Conservation (phyloP, 2,888 invertebrate genomes). For the Drosophila greeni region DNA sequence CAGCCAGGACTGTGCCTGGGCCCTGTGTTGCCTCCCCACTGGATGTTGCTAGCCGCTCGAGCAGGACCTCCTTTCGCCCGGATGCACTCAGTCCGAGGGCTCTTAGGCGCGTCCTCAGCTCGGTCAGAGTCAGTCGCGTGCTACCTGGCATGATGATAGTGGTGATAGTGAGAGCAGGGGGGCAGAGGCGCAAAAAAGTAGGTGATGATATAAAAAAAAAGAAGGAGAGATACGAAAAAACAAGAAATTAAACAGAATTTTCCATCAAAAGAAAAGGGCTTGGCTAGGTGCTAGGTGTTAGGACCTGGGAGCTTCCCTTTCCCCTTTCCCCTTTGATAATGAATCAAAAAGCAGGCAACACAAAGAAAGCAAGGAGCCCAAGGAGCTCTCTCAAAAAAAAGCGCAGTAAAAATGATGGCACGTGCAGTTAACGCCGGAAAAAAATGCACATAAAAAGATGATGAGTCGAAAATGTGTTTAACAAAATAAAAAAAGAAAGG, state of each 20-base stretch:
- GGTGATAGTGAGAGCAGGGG: constrained; percentile 4
- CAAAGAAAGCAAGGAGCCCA: constrained; percentile 10
- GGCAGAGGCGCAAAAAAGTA: constrained; percentile 35
- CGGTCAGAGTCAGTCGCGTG: constrained; percentile 57
- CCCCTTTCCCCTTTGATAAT: not conserved
- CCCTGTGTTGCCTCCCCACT: not conserved
- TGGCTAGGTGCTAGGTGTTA: constrained; percentile 19
- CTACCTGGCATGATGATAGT: constrained; percentile 38
- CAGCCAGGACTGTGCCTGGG: not conserved
- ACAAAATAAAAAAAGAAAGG: constrained; percentile 30
- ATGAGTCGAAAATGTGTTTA: constrained; percentile 48
- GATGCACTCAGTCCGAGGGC: constrained; percentile 60
- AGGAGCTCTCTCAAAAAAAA: constrained; percentile 41
- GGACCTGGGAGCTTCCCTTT: constrained; percentile 7
- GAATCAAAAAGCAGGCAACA: constrained; percentile 33
- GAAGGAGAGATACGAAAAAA: constrained; percentile 40
- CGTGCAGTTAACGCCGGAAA: constrained; percentile 69
- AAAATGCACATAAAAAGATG: constrained; percentile 66
- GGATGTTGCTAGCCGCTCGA: constrained; percentile 61
- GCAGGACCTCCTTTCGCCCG: constrained; percentile 66
- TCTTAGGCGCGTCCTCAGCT: constrained; percentile 65
- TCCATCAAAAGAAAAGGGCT: constrained; percentile 44
- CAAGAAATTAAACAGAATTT: constrained; percentile 35
- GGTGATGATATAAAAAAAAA: constrained; percentile 41
- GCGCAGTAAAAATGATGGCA: constrained; percentile 67